Base-by-base conservation (phyloP, 2,888 invertebrate genomes). In the Syrphus vitripennis region DNA sequence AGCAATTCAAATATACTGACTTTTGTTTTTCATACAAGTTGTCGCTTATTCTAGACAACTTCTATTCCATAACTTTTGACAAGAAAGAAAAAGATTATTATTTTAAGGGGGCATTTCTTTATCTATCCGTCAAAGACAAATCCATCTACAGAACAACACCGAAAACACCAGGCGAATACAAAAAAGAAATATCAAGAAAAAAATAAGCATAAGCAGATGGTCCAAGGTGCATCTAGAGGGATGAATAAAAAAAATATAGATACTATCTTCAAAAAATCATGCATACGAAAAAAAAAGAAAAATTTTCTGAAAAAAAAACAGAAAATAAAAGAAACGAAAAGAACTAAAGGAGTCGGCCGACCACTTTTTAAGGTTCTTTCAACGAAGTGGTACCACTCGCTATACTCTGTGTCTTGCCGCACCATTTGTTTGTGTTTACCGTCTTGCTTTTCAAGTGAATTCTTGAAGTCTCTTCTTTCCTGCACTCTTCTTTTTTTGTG, bases 321-420 rank as follows among this genome's bases (percentile, higher is more conserved):
- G 9, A 16, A 19, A 14, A 55, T 7, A 24, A 19, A 59, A 19
- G 59, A 76, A 55, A 65, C 9, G 42, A 76, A n/a, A n/a, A 74
- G 77, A 77, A 81, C 81, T 69, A 84, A 84, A 24, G 71, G 71
- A 84, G 80, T 81, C 81, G 72, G 77, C 84, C 81, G 84, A 81
- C 81, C 72, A 81, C 81, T 77, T 77, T 71, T 76, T 74, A 71
- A 65, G 48, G 71, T 72, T 81, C 71, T 69, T 69, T 79, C 55
- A 78, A 48, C 69, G 71, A 83, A 74, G 78, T 79, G 78, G 78
- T 74, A 72, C 57, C 63, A 31, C 34, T 19, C 0, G 21, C 6
- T 12, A 1, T 29, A 31, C 45, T 45, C 50, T 50, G 31, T 67
- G 50, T 67, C 48, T 67, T 67, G 67, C 67, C 67, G 67, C 61